Conservation (phyloP, 37 sponge, comb jelly and placozoan genomes). For the Cliona cf. orientalis region DNA sequence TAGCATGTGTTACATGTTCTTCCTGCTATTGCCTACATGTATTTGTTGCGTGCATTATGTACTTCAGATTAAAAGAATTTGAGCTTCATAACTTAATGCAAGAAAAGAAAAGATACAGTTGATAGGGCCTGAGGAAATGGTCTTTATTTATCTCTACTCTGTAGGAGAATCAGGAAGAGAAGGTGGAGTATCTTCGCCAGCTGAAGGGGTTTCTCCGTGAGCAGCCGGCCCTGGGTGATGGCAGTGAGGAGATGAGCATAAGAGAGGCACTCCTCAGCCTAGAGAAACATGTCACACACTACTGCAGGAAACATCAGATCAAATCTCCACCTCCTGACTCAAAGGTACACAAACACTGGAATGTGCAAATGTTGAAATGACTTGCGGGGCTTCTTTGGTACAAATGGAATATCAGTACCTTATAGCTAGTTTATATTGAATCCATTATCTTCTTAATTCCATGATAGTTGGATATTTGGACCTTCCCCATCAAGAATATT, state of each 20-base stretch:
- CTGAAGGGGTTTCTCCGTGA: conserved; percentile 12
- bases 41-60: no score
- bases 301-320: conserved; percentile 35
- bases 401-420: no score
- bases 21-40: background rate
- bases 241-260: conserved; percentile 30
- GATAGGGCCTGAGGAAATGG: background rate
- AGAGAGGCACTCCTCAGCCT: conserved; percentile 22
- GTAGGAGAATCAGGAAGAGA: conserved; percentile 20
- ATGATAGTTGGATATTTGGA: no score
- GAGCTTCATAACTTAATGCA: background rate
- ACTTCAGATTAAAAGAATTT: background rate
- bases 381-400: no score
- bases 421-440: no score
- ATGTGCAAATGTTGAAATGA: no score
- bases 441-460: no score
- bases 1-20: background rate
- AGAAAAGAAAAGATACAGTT: background rate
- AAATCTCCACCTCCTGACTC: background rate
- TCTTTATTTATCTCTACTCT: background rate
- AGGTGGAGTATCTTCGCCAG: conserved; percentile 5
- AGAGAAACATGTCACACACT: conserved; percentile 25
- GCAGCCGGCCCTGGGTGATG: conserved; percentile 24
- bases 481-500: no score
- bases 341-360: background rate